Base-by-base conservation (phyloP, 2,888 invertebrate genomes). In the Cephalotes varians region DNA sequence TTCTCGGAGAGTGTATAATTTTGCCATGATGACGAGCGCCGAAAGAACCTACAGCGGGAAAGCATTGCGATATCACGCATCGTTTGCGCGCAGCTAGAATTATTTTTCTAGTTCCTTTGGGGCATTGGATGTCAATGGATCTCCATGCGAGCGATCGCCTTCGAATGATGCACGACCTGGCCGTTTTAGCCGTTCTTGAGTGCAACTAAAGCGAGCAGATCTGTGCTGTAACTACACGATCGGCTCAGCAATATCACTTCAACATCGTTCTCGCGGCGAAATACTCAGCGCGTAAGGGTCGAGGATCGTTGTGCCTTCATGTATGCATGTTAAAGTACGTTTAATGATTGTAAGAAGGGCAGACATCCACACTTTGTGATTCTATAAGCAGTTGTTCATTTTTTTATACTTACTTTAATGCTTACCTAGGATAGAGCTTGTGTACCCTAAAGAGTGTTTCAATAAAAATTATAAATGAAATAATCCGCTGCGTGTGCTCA, bases 291-390 rank as follows among this genome's bases (percentile, higher is more conserved):
- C 93, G 94, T 94, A 94, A 94, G 94, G 94, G 94, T 94, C 93
- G 94, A 94, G 94, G 94, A 94, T 91, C 94, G 93, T 90, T 93
- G 94, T 94, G 94, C 94, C 94, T 94, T 94, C 93, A 90, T 91
- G 74, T 87, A 90, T 91, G 86, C 90, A 91, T 91, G 92, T 92
- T 88, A 91, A 92, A 76, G n/a, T 90, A 92, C 88, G 91, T 91
- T 90, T 88, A 88, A 86, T 81, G 90, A 92, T 91, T 90, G 90
- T 91, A 91, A 91, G 87, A 91, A 89, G 89, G 89, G 90, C 91
- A 92, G 88, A 89, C 89, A 92, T 93, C 91, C 92, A 91, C 92
- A 91, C 91, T 94, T 94, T 94, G 94, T 94, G 94, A 94, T 94
- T 91, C 87, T 90, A 91, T 93, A 92, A 93, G 91, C 92, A 93